A percentile compares a stretch with the other conserved stretches of the same genome.
phyloP scores from a whole-genome alignment of 2,888 invertebrate species.

The Noctua janthina region DNA sequence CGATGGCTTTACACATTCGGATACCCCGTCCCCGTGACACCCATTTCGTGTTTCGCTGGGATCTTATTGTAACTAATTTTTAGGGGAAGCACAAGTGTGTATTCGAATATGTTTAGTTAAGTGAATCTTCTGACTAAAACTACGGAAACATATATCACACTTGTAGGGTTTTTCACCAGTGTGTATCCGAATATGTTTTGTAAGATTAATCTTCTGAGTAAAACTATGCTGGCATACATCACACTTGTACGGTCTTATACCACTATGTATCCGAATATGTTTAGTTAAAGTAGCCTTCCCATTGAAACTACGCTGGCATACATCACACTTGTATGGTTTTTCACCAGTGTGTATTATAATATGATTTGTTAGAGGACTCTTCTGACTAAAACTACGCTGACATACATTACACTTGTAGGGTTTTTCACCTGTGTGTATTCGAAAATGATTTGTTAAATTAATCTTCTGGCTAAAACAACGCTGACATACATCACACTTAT shows the following conservation, averaged over 20 bases:
- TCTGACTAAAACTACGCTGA: background rate
- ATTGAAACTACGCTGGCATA: background rate
- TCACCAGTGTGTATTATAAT: background rate
- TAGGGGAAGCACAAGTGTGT: background rate
- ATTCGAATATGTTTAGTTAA: background rate
- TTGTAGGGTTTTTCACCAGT: background rate
- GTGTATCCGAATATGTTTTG: background rate
- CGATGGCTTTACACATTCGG: background rate
- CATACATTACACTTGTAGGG: background rate
- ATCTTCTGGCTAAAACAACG: background rate
- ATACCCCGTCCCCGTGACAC: background rate
- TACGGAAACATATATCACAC: background rate
- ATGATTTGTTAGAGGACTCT: background rate
- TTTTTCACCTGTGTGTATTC: background rate
- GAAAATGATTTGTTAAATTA: background rate
- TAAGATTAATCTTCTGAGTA: background rate
- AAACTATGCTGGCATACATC: slow-evolving; percentile 1
- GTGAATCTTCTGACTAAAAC: background rate
- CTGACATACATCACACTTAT: background rate
- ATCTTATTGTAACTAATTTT: background rate
- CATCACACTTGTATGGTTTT: background rate
- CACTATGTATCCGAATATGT: background rate
- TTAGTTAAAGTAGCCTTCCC: background rate
- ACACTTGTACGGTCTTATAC: background rate
- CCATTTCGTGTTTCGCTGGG: background rate